A percentile compares a stretch with the other conserved stretches of the same genome.
phyloP scores from a whole-genome alignment of 2,797 vertebrate species.

The Cossypha caffra region DNA sequence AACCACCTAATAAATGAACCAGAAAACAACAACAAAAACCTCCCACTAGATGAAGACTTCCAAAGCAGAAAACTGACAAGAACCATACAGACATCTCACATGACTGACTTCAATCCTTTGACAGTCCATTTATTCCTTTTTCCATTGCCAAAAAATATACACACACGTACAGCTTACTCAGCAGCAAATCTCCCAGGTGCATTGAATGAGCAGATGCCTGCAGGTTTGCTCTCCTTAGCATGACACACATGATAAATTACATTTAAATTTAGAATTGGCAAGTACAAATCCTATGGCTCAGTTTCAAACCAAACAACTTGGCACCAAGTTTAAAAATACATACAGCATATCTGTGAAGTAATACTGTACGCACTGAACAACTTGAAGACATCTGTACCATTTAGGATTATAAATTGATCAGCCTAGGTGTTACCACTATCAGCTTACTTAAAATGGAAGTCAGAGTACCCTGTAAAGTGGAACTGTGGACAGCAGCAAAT shows the following conservation, averaged over 20 bases:
- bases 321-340: conserved; percentile 49
- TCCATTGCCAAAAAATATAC: conserved; percentile 27
- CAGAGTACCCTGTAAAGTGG: not conserved
- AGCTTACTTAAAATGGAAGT: not conserved
- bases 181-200: conserved; percentile 34
- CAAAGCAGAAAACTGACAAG: not conserved
- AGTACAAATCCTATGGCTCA: conserved; percentile 37
- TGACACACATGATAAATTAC: conserved; percentile 5
- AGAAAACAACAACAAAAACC: not conserved
- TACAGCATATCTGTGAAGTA: not conserved
- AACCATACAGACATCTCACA: not conserved
- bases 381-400: conserved; percentile 11
- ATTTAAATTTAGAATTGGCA: conserved; percentile 60
- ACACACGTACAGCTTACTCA: not conserved
- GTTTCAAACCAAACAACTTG: conserved; percentile 50
- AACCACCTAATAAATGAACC: not conserved
- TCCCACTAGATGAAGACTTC: not conserved
- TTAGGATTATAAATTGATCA: not conserved
- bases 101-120: not conserved
- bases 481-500: not conserved
- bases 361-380: conserved; percentile 17
- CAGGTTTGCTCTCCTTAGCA: conserved; percentile 33
- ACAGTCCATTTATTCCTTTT: conserved; percentile 60
- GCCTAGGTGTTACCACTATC: not conserved
- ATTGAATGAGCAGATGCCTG: not conserved